These are phyloP conservation scores for Hydrophis major DNA, from an alignment of 2,797 vertebrate species.

Conservation along the genomic window DNA sequence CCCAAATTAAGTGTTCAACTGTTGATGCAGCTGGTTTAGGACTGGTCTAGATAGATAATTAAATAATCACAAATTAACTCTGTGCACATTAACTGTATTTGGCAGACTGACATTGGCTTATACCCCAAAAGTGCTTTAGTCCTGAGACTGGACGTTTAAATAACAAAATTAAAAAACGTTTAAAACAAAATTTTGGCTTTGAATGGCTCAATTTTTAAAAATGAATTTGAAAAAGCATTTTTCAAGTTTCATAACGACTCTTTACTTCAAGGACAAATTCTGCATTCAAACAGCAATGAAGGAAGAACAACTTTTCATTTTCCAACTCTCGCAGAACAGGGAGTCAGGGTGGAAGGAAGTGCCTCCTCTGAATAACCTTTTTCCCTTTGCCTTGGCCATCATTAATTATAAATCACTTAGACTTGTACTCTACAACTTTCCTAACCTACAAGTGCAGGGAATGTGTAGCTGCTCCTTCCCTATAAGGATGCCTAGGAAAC, in stretches of 20 bases:
- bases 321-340: background rate
- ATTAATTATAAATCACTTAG: slow-evolving; percentile 23
- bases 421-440: slow-evolving; percentile 43
- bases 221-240: background rate
- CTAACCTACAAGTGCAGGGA: slow-evolving; percentile 13
- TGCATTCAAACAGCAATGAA: background rate
- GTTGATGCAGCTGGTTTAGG: background rate
- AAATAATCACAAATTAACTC: background rate
- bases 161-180: slow-evolving; percentile 1
- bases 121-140: background rate
- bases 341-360: too few species aligned
- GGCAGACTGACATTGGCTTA: background rate
- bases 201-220: background rate
- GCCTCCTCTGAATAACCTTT: background rate
- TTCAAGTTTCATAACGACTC: background rate
- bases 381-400: background rate
- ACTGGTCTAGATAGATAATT: background rate
- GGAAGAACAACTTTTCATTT: background rate
- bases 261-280: background rate
- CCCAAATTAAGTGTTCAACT: background rate
- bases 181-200: background rate
- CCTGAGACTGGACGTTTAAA: background rate
- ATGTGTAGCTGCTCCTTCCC: slow-evolving; percentile 57
- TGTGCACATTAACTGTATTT: background rate
- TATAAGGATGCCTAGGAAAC: slow-evolving; percentile 51